Base-by-base conservation (phyloP, 2,113 vertebrate genomes). In the Etheostoma cragini region DNA sequence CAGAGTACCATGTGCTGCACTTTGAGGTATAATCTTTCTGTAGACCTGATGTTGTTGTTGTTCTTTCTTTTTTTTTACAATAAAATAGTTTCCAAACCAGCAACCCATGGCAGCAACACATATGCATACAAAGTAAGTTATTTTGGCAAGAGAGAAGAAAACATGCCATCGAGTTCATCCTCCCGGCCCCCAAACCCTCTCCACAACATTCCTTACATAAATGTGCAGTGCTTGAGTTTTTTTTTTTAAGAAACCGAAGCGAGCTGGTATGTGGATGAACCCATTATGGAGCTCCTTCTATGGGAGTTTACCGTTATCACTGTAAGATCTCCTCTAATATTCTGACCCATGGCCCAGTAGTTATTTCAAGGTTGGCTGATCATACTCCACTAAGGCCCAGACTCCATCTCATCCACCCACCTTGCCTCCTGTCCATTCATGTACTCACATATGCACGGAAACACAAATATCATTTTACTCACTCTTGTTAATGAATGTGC, bases 191-290 rank as follows among this genome's bases (percentile, higher is more conserved):
- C 50, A 73, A 73, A 53, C 64, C 66, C 78, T 82, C 81, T 91
- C 83, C 83, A 82, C 87, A 89, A 69, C 93, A 93, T 95, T 95
- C 92, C 90, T 94, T 83, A 91, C 86, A 92, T 92, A 94, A 92
- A 93, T 90, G 72, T 90, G 84, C 82, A 73, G 65, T 19, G 63
- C 72, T 58, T 21, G 78, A 72, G 80, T 87, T 11, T 35, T 82
- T 91, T 88, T 90, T 87, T 82, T 85, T 70, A 86, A 89, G 86
- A 89, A 92, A 88, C 76, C 30, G 8, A 76, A 92, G 87, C 84
- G 86, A 87, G 86, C 79, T 89, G 87, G 89, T 93, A 92, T 93
- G 91, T 82, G 68, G 79, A 84, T 72, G 56, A 70, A 45, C 72
- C 84, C 45, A 84, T 87, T 81, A 87, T 76, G 66, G 65, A 68